phyloP scores from a whole-genome alignment of 1,140 invertebrate species.

The Papilio dardanus region DNA sequence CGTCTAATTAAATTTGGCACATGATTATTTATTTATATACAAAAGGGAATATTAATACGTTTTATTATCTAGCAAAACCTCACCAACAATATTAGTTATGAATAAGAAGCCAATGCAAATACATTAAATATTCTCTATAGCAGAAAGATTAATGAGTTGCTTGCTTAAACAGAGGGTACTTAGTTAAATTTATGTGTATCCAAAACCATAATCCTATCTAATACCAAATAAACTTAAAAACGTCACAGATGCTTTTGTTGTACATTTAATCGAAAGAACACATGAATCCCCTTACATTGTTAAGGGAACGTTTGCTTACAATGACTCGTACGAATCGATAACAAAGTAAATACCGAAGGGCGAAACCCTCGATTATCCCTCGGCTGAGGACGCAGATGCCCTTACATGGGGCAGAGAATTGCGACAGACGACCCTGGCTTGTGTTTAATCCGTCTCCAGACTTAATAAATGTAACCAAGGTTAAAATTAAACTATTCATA shows the following conservation, averaged over 20 bases:
- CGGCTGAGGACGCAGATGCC: constrained; percentile 66
- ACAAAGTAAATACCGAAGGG: constrained; percentile 69
- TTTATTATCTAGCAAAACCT: not conserved
- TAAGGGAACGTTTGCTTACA: constrained; percentile 38
- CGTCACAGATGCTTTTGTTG: constrained; percentile 32
- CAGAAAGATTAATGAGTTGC: constrained; percentile 11
- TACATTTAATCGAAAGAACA: constrained; percentile 33
- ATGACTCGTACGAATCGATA: constrained; percentile 65
- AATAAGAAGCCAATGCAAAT: not conserved
- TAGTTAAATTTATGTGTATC: not conserved
- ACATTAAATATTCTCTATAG: not conserved
- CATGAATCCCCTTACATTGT: constrained; percentile 30
- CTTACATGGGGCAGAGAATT: constrained; percentile 46
- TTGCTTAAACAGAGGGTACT: not conserved
- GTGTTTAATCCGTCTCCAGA: constrained; percentile 30
- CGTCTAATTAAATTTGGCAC: constrained; percentile 12
- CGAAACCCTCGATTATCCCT: constrained; percentile 56
- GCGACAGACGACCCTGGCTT: constrained; percentile 30
- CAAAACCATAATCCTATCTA: constrained; percentile 17
- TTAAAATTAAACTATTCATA: not conserved
- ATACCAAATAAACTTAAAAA: constrained; percentile 10
- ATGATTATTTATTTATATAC: not conserved
- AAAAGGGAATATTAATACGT: not conserved
- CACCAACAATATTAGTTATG: not conserved
- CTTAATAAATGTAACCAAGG: constrained; percentile 20